A percentile compares a stretch with the other conserved stretches of the same genome.
These are phyloP conservation scores for Maconellicoccus hirsutus DNA, from an alignment of 1,140 invertebrate species.

Conservation along the genomic window DNA sequence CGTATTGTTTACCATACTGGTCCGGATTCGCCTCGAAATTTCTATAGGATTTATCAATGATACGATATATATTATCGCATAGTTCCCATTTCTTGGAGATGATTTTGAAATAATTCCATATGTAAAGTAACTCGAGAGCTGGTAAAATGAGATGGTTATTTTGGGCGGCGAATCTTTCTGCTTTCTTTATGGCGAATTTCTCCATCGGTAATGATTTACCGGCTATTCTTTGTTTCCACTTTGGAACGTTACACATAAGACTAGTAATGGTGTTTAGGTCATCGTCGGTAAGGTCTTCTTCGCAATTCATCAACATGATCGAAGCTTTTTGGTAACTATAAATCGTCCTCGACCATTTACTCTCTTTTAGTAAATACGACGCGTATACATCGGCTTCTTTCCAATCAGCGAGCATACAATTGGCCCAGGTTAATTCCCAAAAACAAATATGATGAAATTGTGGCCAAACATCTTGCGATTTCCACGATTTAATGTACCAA, in stretches of 20 bases:
- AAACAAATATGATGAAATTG: slow-evolving; percentile 92
- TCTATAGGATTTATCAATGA: slow-evolving; percentile 52
- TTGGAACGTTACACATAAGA: slow-evolving; percentile 61
- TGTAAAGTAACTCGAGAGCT: slow-evolving; percentile 74
- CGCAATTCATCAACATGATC: slow-evolving; percentile 56
- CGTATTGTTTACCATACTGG: slow-evolving; percentile 41
- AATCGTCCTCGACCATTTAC: slow-evolving; percentile 81
- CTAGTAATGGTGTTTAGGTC: slow-evolving; percentile 40
- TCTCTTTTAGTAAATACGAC: slow-evolving; percentile 56
- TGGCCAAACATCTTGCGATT: slow-evolving; percentile 73
- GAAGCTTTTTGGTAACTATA: slow-evolving; percentile 82
- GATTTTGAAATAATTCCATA: slow-evolving; percentile 88
- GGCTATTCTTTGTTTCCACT: slow-evolving; percentile 77
- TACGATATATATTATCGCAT: slow-evolving; percentile 55
- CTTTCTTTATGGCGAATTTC: slow-evolving; percentile 82
- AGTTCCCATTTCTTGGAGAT: slow-evolving; percentile 56
- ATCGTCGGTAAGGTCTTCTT: slow-evolving; percentile 41
- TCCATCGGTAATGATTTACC: slow-evolving; percentile 95
- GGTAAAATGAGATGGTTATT: slow-evolving; percentile 63
- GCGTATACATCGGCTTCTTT: slow-evolving; percentile 59
- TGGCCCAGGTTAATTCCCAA: slow-evolving; percentile 90
- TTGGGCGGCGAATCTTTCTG: slow-evolving; percentile 63
- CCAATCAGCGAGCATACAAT: slow-evolving; percentile 51
- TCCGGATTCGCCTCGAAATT: slow-evolving; percentile 34
- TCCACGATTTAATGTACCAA: slow-evolving; percentile 73